phyloP scores from a whole-genome alignment of 2,113 vertebrate species.

The Talpa occidentalis region DNA sequence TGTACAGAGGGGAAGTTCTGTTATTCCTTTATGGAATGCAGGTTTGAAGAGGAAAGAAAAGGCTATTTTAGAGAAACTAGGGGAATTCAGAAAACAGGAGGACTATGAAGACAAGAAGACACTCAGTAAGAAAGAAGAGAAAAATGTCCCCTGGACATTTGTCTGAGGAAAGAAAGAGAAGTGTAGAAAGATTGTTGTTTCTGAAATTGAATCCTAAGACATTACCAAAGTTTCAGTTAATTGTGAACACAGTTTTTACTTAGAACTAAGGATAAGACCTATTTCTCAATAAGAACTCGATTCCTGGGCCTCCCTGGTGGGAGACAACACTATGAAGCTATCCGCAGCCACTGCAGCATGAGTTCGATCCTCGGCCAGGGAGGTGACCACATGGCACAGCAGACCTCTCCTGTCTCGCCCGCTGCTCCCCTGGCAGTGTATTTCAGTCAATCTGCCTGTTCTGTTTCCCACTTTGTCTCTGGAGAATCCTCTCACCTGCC shows the following conservation, averaged over 20 bases:
- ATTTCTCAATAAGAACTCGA: slow-evolving; percentile 50
- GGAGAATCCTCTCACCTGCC: too few relatives aligned
- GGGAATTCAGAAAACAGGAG: slow-evolving; percentile 61
- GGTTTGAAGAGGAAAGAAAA: slow-evolving; percentile 60
- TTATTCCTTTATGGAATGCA: slow-evolving; percentile 46
- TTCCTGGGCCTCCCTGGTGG: too few relatives aligned
- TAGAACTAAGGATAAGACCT: slow-evolving; percentile 48
- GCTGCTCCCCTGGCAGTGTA: too few relatives aligned
- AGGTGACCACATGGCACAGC: too few relatives aligned
- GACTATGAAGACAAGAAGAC: slow-evolving; percentile 64
- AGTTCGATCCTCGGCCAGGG: too few relatives aligned
- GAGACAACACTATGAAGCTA: too few relatives aligned
- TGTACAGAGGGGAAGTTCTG: slow-evolving; percentile 36
- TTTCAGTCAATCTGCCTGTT: too few relatives aligned
- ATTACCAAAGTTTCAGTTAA: slow-evolving; percentile 66
- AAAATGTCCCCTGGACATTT: slow-evolving; percentile 63
- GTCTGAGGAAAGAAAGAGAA: slow-evolving; percentile 71
- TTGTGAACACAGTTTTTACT: slow-evolving; percentile 63
- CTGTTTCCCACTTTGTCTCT: too few relatives aligned
- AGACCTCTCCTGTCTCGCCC: too few relatives aligned
- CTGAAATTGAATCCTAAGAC: slow-evolving; percentile 61
- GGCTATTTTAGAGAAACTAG: slow-evolving; percentile 62
- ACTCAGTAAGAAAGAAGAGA: slow-evolving; percentile 51
- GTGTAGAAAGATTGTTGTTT: slow-evolving; percentile 62
- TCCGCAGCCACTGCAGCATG: too few relatives aligned